These are phyloP conservation scores for Porites lutea DNA, from an alignment of 64 coral and sea anemone genomes.

Conservation along the genomic window DNA sequence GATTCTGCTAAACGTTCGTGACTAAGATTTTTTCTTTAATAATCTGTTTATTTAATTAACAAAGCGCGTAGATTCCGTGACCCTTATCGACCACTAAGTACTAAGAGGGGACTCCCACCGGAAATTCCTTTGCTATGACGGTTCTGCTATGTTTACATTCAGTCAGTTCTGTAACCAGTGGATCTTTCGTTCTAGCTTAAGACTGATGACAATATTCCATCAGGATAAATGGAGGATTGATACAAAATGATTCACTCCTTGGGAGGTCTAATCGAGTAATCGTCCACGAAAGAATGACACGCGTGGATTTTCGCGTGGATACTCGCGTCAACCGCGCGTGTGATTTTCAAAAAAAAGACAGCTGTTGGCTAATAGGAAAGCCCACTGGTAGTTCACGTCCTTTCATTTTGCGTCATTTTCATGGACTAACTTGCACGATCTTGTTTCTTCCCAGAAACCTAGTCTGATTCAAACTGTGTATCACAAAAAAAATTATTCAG, in stretches of 20 bases:
- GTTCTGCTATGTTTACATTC: not conserved
- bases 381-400: too few species aligned
- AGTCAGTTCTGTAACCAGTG: too few species aligned
- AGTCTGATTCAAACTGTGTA: too few species aligned
- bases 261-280: not conserved
- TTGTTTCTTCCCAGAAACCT: too few species aligned
- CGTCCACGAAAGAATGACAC: not conserved
- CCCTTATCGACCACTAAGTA: not conserved
- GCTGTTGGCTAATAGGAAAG: too few species aligned
- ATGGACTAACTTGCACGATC: too few species aligned
- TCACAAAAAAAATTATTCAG: too few species aligned
- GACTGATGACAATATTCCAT: not conserved
- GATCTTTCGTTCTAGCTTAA: not conserved
- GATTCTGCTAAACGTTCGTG: not conserved
- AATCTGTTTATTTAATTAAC: not conserved
- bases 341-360: too few species aligned
- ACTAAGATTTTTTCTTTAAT: conserved; percentile 1
- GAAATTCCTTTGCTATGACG: conserved; percentile 7
- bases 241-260: not conserved
- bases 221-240: not conserved
- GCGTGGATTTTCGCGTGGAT: not conserved
- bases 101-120: not conserved
- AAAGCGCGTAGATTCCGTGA: not conserved
- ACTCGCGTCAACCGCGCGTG: too few species aligned
- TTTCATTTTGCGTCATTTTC: too few species aligned